phyloP scores from a whole-genome alignment of 1,140 invertebrate genomes.

The Argopecten irradians region DNA sequence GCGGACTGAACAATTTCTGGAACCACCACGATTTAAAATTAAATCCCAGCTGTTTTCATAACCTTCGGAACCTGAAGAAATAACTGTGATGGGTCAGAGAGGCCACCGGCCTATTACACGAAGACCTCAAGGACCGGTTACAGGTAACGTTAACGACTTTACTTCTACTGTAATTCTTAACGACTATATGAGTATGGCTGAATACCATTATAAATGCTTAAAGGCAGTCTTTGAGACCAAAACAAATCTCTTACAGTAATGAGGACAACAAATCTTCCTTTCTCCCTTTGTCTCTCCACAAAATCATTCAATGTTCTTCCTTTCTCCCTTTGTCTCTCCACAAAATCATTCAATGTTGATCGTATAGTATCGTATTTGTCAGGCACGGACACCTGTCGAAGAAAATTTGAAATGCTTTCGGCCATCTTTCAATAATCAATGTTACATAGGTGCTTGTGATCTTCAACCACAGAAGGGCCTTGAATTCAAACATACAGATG shows the following conservation, averaged over 20 bases:
- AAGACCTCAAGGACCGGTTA: too few species aligned
- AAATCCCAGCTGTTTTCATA: too few species aligned
- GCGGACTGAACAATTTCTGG: too few species aligned
- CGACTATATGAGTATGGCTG: too few species aligned
- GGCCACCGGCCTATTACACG: too few species aligned
- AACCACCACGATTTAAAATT: too few species aligned
- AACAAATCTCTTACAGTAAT: background rate
- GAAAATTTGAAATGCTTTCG: conserved; percentile 33
- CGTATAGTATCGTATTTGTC: conserved; percentile 85
- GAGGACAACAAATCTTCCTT: conserved; percentile 81
- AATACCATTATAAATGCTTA: too few species aligned
- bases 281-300: conserved; percentile 34
- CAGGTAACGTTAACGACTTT: too few species aligned
- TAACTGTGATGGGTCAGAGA: too few species aligned
- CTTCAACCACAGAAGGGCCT: background rate
- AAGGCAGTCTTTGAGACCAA: background rate
- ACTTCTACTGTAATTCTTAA: too few species aligned
- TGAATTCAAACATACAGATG: background rate
- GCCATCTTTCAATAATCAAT: background rate
- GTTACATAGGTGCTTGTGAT: background rate
- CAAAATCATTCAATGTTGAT: conserved; percentile 81
- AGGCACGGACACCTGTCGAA: conserved; percentile 75
- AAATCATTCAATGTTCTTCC: conserved; percentile 82
- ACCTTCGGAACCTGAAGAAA: too few species aligned
- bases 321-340: conserved; percentile 52